Base-by-base conservation (phyloP, 2,888 invertebrate genomes). In the Platypus cylindrus region DNA sequence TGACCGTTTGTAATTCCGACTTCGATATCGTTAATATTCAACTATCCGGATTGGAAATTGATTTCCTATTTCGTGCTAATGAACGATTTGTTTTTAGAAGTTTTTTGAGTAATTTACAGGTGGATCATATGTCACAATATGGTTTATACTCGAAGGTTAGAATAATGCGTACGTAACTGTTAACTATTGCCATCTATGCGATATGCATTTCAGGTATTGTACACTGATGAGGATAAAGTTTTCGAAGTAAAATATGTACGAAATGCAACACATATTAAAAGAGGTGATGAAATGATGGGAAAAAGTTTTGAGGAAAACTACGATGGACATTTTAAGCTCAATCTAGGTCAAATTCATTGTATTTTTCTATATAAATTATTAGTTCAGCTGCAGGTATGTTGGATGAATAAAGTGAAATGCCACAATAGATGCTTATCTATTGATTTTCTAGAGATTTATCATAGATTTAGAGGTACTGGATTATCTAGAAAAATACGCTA, bases 191-290 rank as follows among this genome's bases (percentile, higher is more conserved):
- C 22, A 4, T n/a, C n/a, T n/a, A n/a, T n/a, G n/a, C n/a, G n/a
- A n/a, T n/a, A n/a, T n/a, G n/a, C 9, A 12, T 51, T 55, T 3
- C 53, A 81, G 81, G 65, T 84, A 36, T 58, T 84, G 15, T 74
- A 76, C 55, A 76, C 81, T 0, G 83, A 85, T 44, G 83, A 83
- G 50, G 84, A 85, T 53, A 80, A 78, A 53, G 77, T 85, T 1
- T 66, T 83, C 42, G 83, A 85, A 50, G 59, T 84, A 30, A 85
- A 84, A 58, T 81, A 79, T 53, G 78, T 81, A 0, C 67, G 78
- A 5, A 73, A 79, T 12, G 75, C 76, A 20, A 69, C 75, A 5
- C 65, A 64, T 40, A 50, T 70, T 30, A 65, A 66, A 39, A n/a
- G n/a, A n/a, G 65, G 64, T 28, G 69, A 52, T 48, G 59, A 67